These are phyloP conservation scores for Oncorhynchus kisutch DNA, from an alignment of 2,113 vertebrate species.

Conservation along the genomic window DNA sequence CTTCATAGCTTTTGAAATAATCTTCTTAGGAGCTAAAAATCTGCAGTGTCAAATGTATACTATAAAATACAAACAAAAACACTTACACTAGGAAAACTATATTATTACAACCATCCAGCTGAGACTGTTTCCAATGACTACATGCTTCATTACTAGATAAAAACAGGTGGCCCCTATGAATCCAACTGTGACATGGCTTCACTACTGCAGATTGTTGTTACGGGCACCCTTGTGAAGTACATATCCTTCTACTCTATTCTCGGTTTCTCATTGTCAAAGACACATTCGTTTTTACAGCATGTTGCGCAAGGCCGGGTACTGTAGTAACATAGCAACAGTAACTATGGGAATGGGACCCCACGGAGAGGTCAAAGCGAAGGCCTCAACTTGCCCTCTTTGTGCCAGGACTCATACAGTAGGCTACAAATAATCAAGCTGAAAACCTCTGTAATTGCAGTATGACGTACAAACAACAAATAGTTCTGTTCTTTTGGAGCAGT, in stretches of 20 bases:
- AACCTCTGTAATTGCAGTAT: conserved; percentile 16
- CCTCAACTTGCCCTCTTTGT: conserved; percentile 57
- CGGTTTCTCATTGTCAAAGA: neutral
- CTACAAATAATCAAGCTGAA: conserved; percentile 29
- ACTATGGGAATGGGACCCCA: conserved; percentile 62
- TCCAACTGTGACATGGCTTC: neutral
- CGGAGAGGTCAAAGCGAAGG: conserved; percentile 58
- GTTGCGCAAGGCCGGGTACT: conserved; percentile 35
- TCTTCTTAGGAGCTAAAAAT: neutral
- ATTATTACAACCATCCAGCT: neutral
- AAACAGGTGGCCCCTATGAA: neutral
- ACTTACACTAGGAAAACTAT: neutral
- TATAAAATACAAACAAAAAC: neutral
- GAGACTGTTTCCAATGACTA: neutral
- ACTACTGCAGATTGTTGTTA: neutral
- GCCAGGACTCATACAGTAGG: conserved; percentile 27
- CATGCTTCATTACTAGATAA: neutral
- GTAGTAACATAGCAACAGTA: conserved; percentile 66
- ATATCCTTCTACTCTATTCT: neutral
- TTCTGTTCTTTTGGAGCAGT: neutral
- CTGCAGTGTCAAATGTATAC: neutral
- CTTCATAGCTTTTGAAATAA: neutral
- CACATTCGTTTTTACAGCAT: conserved; percentile 24
- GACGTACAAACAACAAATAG: neutral
- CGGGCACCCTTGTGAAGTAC: neutral